A percentile compares a stretch with the other conserved stretches of the same genome.
These are phyloP conservation scores for Anastrepha ludens DNA, from an alignment of 1,140 invertebrate species.

Conservation along the genomic window DNA sequence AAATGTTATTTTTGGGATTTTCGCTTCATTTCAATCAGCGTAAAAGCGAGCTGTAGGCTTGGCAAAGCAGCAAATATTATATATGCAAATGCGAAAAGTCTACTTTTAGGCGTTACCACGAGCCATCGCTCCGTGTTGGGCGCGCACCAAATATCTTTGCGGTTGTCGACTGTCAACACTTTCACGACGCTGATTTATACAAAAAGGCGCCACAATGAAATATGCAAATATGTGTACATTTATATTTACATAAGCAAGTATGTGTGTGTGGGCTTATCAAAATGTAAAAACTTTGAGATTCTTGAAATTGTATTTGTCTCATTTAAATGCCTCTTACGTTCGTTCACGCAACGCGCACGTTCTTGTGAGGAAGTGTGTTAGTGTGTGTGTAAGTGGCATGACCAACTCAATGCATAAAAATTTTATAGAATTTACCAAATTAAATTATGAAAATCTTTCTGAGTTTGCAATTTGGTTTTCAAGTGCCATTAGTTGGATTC, in stretches of 20 bases:
- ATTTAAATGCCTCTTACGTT: background rate
- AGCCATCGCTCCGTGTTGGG: background rate
- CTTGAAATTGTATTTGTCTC: background rate
- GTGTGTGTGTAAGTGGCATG: background rate
- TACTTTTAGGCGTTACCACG: constrained; percentile 23
- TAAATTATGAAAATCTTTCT: background rate
- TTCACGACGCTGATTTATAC: background rate
- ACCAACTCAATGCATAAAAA: background rate
- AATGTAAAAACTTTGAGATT: background rate
- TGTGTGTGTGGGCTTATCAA: no score
- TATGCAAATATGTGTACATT: constrained; percentile 39
- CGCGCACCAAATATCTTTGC: constrained; percentile 1
- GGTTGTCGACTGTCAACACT: constrained; percentile 47
- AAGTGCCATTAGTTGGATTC: background rate
- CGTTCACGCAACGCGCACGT: background rate
- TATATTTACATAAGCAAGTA: background rate
- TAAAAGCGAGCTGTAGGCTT: background rate
- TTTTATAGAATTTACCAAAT: background rate
- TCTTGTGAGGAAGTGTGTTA: background rate
- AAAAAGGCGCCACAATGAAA: background rate
- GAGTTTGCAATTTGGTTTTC: background rate
- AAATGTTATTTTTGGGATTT: constrained; percentile 47
- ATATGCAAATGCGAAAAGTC: constrained; percentile 9
- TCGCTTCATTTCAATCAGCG: constrained; percentile 34
- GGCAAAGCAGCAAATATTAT: background rate